Base-by-base conservation (phyloP, 2,797 vertebrate species). In the Telmatherina bonti region DNA sequence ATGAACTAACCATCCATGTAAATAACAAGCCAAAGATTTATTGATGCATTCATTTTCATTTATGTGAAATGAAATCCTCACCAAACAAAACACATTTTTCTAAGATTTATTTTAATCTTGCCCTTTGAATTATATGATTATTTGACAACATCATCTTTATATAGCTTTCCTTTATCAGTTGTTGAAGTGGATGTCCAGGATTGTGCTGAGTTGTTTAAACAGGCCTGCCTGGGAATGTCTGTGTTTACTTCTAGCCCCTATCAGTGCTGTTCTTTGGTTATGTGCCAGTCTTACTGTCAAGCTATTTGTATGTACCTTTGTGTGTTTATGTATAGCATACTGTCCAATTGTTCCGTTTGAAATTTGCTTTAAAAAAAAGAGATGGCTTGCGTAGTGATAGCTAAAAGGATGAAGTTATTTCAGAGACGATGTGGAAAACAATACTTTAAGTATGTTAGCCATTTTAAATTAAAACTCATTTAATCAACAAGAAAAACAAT, bases 181-280 rank as follows among this genome's bases (percentile, higher is more conserved):
- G 9, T 27, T 72, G 47, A 8, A 63, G 16, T 63, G 31, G 20
- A 30, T 55, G 52, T 30, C 72, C n/a, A 29, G 5, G 59, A 57
- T 71, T 59, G 4, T 56, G 22, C 56, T 70, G 43, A 57, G 74
- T 41, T 77, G 79, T 82, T 52, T 63, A 22, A 47, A 72, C 77
- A 85, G 3, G 71, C 71, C 59, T 51, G 58, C 45, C 68, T 45
- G 69, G 43, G 80, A 87, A 83, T 86, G 78, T 75, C 16, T 56
- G 45, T 81, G 59, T 82, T 89, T 81, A 70, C 60, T 60, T 76
- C 74, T 60, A 65, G 72, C 70, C 85, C 80, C 62, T 54, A 79
- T 86, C 43, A 57, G 57, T 67, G 15, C 22, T 2, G 26, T 24
- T 30, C 13, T 24, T 57, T 49, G 9, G 26, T 35, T 18, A 12